These are phyloP conservation scores for Caenorhabditis inopinata DNA, from an alignment of 1,140 invertebrate genomes.

Conservation along the genomic window DNA sequence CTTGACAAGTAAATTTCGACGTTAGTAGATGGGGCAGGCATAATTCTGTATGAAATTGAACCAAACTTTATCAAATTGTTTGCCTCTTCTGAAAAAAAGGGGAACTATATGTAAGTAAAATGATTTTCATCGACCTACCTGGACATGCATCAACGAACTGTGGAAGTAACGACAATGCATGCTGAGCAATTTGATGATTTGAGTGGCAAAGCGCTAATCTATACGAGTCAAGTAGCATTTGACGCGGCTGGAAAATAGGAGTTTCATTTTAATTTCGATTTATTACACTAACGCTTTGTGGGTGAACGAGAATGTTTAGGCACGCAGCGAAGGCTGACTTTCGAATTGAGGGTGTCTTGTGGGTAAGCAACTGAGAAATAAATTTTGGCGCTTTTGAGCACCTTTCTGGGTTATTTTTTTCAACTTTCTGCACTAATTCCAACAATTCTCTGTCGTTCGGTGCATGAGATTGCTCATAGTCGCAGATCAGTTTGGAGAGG, in stretches of 20 bases:
- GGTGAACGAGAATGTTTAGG: neutral
- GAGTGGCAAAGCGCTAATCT: neutral
- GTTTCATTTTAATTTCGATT: neutral
- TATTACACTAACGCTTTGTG: neutral
- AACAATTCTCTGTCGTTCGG: neutral
- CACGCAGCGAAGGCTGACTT: neutral
- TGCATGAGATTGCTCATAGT: neutral
- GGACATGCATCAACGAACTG: neutral
- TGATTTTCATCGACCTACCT: neutral
- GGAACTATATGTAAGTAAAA: neutral
- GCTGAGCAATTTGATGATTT: neutral
- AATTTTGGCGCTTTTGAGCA: neutral
- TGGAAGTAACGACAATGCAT: neutral
- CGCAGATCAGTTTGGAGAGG: neutral
- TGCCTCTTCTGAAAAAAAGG: slow-evolving; percentile 1
- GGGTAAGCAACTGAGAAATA: neutral
- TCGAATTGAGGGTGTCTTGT: neutral
- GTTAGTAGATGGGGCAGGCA: neutral
- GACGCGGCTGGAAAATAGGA: neutral
- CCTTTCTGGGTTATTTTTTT: neutral
- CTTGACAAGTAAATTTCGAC: neutral
- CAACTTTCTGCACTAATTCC: neutral
- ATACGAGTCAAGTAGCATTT: neutral
- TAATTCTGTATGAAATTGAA: neutral
- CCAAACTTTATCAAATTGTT: slow-evolving; percentile 15